Evolutionary conservation across 2,797 vertebrate genomes (phyloP).

Genomic region (Anisognathus igniventris): DNA sequence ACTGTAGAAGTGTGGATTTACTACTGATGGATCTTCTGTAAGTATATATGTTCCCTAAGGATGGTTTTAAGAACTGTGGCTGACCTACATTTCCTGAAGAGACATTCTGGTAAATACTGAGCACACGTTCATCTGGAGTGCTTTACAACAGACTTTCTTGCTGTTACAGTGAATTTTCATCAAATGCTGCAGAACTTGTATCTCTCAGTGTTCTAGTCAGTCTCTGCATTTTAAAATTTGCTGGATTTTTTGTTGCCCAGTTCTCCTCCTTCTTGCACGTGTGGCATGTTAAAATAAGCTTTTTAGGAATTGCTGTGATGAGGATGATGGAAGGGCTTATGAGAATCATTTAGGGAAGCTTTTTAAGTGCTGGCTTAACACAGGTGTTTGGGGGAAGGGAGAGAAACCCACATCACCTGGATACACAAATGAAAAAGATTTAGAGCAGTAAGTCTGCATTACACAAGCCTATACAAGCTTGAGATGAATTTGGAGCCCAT

Average conservation of each 20-base stretch:
- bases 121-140: fast-evolving
- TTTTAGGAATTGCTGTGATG: not conserved
- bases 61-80: not conserved
- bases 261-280: not conserved
- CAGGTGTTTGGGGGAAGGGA: not conserved
- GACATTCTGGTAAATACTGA: not conserved
- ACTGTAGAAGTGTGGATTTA: not conserved
- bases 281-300: not conserved
- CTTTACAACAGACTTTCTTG: not conserved
- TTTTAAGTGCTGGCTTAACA: not conserved
- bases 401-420: not conserved
- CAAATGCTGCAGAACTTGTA: not conserved
- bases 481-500: not conserved
- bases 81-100: not conserved
- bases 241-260: not conserved
- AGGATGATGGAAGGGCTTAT: not conserved
- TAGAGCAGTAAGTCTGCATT: not conserved
- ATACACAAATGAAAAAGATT: not conserved
- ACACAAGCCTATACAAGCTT: not conserved
- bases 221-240: not conserved
- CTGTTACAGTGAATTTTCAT: not conserved
- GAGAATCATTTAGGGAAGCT: not conserved
- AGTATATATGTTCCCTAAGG: not conserved
- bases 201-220: not conserved
- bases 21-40: not conserved